Evolutionary conservation across 1,140 invertebrate species (phyloP), one percentile per base, ranked within the genome.

Genomic region (Armadillidium nasatum): DNA sequence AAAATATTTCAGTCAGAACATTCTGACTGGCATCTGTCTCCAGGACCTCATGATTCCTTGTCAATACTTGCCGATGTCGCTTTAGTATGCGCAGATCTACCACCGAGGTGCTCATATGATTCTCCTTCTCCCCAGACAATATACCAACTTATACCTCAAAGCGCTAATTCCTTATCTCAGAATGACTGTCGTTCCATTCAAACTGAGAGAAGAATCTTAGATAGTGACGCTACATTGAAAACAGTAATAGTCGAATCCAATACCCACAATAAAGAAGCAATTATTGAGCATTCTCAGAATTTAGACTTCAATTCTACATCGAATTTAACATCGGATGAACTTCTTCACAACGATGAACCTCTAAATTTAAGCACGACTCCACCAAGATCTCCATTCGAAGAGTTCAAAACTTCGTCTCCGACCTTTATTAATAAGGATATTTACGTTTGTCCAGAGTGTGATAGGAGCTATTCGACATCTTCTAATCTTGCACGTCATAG

Each of bases 401-500:
- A 13, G 11, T 1, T 60, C 3, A 60, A 19, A 60, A 2, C 50
- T 60, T 2, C 50, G 50, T 60, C 50, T 60, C 50, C 50, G 11
- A 15, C 50, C 19, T 60, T 4, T 15, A 13, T 19, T 19, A 15
- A 13, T 60, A 75, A 67, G 33, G 73, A 75, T 15, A 68, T 67
- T 68, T 68, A 69, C 60, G 46, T 44, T 15, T 75, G 73, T 43
- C 50, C 73, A 0, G 73, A 75, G 10, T 75, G 73, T 69, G 60
- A 44, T 22, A 15, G 73, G 10, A 60, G 54, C 0, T 75, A 75
- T 44, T 75, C 73, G 10, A 75, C 73, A 3, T 75, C 73, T 11
- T 75, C 73, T 1, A 75, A 75, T 43, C 45, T 75, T n/a, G 73
- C 73, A 7, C 19, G 73, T 33, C 73, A 75, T 54, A 67, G 73